phyloP scores from a whole-genome alignment of 2,113 vertebrate species.

The Gymnarchus niloticus region DNA sequence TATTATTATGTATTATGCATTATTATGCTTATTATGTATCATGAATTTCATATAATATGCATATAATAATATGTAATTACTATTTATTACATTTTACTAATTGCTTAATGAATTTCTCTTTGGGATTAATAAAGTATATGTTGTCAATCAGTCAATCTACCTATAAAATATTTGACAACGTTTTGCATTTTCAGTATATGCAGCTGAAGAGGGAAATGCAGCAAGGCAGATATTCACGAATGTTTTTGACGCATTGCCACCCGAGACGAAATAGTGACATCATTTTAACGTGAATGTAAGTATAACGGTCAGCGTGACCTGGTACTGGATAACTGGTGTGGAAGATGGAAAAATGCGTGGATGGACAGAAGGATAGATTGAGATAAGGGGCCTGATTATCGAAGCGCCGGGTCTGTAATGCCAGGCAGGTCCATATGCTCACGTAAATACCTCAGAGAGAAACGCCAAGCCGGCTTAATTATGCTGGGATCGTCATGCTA shows the following conservation, averaged over 20 bases:
- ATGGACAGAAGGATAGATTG: not conserved
- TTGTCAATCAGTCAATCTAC: no score
- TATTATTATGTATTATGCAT: not conserved
- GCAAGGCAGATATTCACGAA: not conserved
- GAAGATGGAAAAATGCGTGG: not conserved
- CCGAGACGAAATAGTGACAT: not conserved
- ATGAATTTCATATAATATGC: not conserved
- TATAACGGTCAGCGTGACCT: no score
- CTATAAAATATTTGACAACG: not conserved
- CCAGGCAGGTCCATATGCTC: not conserved
- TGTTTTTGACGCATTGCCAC: not conserved
- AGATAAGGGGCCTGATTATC: not conserved
- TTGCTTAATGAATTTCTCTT: no score
- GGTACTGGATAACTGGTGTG: no score
- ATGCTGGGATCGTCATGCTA: not conserved
- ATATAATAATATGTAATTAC: not conserved
- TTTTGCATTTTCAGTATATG: not conserved
- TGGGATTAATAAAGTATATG: no score
- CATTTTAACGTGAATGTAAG: no score
- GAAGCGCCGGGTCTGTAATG: no score
- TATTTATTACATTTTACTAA: no score
- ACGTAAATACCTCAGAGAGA: not conserved
- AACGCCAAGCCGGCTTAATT: not conserved
- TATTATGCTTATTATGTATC: not conserved
- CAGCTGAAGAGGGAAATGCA: not conserved